Evolutionary conservation across 2,797 vertebrate species (phyloP), one percentile per base, ranked within the genome.

Genomic region (Denticeps clupeoides): DNA sequence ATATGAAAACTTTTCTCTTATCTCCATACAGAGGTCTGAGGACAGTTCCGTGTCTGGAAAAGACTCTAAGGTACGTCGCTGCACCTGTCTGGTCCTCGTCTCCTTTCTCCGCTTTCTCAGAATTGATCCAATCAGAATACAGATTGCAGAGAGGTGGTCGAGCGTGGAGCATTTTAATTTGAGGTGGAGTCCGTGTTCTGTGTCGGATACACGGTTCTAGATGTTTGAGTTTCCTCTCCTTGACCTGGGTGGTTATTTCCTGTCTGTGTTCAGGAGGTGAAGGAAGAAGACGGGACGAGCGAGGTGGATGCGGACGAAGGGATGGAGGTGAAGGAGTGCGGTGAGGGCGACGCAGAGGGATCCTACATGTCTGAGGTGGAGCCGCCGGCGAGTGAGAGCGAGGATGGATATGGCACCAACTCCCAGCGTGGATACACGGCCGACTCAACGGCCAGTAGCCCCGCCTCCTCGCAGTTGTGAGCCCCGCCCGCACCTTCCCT

Each of bases 381-480:
- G 53, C 90, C 88, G 3, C 90, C 90, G 0, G 90, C 95, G 64
- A 97, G 93, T 3, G 95, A 97, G 71, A 99, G 94, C 8, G 95
- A 98, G 41, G 95, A 98, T 19, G 94, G 94, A 37, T 98, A 93
- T 47, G 96, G 92, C 47, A 88, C 93, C 18, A 85, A 91, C 52
- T 95, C 95, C 2, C 93, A 97, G 59, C 91, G 90, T 26, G 93
- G 96, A 73, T 76, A 87, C 0, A 79, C 90, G 1, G 90, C 90
- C 0, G 95, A 99, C 67, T 99, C 95, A 23, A 88, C 93, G 59
- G 93, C 95, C 70, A 98, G 92, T 84, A 99, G 95, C 75, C 94
- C 94, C 0, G 93, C 94, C 47, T 99, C 95, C 41, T 99, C 95
- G 0, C 95, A 99, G 70, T 95, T 99, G 95, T 98, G 72, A 84